Conservation (phyloP, 1,140 invertebrate genomes). For the Dendroctonus ponderosae region DNA sequence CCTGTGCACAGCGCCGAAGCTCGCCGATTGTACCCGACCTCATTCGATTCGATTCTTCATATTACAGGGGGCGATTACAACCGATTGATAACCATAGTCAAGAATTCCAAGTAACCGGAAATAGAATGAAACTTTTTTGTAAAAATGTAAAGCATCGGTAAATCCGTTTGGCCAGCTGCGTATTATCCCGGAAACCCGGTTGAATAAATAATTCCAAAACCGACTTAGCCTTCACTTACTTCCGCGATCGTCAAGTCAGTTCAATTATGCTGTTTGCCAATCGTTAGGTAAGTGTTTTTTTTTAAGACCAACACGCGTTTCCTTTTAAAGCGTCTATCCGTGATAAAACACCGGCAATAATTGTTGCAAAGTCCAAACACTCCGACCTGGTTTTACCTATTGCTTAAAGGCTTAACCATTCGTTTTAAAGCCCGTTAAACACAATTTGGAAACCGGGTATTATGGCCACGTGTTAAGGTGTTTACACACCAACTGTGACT, state of each 20-base stretch:
- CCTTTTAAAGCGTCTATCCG: slow-evolving; percentile 13
- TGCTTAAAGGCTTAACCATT: not conserved
- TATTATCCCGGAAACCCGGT: slow-evolving; percentile 12
- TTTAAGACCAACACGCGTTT: slow-evolving; percentile 25
- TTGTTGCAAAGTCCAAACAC: not conserved
- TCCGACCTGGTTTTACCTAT: not conserved
- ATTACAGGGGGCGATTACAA: no score
- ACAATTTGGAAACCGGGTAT: no score
- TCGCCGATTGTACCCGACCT: no score
- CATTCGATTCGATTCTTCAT: no score
- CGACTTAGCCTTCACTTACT: slow-evolving; percentile 22
- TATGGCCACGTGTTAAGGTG: no score
- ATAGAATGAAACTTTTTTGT: no score
- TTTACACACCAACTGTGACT: no score
- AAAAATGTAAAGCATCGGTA: no score
- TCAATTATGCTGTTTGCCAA: slow-evolving; percentile 21
- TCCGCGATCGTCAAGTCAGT: slow-evolving; percentile 27
- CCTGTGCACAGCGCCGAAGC: no score
- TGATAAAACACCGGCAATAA: slow-evolving; percentile 6
- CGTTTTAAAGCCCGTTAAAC: not conserved
- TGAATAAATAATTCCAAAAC: slow-evolving; percentile 22
- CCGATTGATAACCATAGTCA: no score
- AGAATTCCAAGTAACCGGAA: no score
- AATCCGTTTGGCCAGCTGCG: no score
- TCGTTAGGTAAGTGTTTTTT: slow-evolving; percentile 19